Evolutionary conservation across 1,140 invertebrate species (phyloP), one percentile per base, ranked within the genome.

Genomic region (Drosophila bocki): DNA sequence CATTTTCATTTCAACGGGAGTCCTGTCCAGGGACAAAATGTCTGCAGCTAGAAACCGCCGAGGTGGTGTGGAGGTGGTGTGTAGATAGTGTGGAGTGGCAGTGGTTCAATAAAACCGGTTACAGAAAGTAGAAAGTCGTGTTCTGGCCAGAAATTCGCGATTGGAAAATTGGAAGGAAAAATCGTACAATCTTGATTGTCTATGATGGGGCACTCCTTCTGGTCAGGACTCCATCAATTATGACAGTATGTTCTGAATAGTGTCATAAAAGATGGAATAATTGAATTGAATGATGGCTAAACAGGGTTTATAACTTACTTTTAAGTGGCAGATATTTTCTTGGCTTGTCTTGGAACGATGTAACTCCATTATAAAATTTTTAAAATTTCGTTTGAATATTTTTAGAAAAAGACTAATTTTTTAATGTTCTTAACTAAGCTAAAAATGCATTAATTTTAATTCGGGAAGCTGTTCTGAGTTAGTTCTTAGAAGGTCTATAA

Each of bases 1-100:
- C 68, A 82, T 82, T 82, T 82, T 72, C 80, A 82, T 82, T 75
- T 78, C 63, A 77, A 64, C 63, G 37, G 59, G 42, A 35, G 61
- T 70, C 63, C 62, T 47, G 61, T 63, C 63, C 68, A 35, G 64
- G 79, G 63, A 59, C 75, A 68, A 68, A 76, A 65, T 62, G 75
- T 78, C 48, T 61, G 58, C 33, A 53, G 45, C 53, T 56, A 50
- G 57, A 32, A 47, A 67, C 69, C 70, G 62, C 51, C 64, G 58
- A 45, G n/a, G 19, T 22, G 47, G 29, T 8, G 48, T 29, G 7
- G 26, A 29, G 22, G n/a, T 4, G 26, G 1, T 19, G 44, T 19
- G 44, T 9, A 19, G 22, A 22, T 22, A 22, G 11, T 17, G 29
- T 19, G 17, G 32, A 35, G 13, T 41, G 26, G 26, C 17, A 33